Conservation (phyloP, 2,797 vertebrate species). For the Megaceryle alcyon region DNA sequence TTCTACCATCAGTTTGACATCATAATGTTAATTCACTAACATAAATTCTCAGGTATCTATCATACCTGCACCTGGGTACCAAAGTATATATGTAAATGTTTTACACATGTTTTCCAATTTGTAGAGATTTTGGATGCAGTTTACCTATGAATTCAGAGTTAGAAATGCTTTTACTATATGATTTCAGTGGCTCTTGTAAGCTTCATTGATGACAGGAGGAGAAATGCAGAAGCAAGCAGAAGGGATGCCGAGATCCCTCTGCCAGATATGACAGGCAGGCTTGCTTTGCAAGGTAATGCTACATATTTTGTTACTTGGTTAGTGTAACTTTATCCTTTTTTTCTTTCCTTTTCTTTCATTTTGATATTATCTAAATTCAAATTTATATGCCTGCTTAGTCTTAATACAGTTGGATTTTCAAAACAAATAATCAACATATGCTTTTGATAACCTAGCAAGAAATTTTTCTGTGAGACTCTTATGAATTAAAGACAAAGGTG, state of each 20-base stretch:
- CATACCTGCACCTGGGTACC: background rate
- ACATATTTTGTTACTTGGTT: constrained; percentile 47
- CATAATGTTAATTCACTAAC: background rate
- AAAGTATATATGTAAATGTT: background rate
- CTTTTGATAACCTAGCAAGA: background rate
- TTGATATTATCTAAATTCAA: constrained; percentile 19
- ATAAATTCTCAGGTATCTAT: background rate
- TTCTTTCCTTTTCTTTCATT: background rate
- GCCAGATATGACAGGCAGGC: constrained; percentile 24
- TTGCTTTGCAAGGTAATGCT: constrained; percentile 10
- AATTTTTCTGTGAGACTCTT: background rate
- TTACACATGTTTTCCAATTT: background rate
- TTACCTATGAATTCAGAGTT: background rate
- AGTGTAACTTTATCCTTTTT: background rate
- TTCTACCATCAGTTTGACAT: background rate
- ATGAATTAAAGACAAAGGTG: background rate
- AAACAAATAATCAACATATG: background rate
- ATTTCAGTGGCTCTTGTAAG: background rate
- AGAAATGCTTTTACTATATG: background rate
- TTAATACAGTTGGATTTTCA: background rate
- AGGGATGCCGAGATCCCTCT: constrained; percentile 25
- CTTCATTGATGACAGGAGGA: background rate
- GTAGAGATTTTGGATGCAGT: background rate
- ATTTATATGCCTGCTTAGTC: background rate
- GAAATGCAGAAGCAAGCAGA: background rate